Base-by-base conservation (phyloP, 2,113 vertebrate genomes). In the Thunnus thynnus region DNA sequence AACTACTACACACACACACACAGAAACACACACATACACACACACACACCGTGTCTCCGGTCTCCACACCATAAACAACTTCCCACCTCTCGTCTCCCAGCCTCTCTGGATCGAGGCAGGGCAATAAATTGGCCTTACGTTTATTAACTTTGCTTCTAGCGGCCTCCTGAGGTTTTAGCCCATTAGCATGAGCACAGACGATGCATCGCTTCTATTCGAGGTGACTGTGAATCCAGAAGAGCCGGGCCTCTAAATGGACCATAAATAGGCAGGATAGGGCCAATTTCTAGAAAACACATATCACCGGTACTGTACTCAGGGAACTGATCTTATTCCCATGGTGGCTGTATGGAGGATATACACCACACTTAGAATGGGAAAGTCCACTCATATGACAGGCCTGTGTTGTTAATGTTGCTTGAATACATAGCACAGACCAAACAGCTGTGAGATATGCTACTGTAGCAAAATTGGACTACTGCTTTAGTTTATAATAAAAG, bases 121-220 rank as follows among this genome's bases (percentile, higher is more conserved):
- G 70, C 80, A 71, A 78, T 86, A 92, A 87, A 91, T 90, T 85
- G 83, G 78, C 83, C 70, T 81, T 68, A 89, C 87, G 86, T 87
- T 90, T 89, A 91, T 86, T 92, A 84, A 73, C 75, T 82, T 88
- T 78, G 66, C 69, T 71, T 76, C 54, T 80, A 44, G 83, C 72
- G 50, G 4, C 77, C 83, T 81, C 78, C 70, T 41, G 91, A 92
- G 88, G 82, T 58, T 81, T 30, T 10, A 14, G 57, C 44, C 78
- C 71, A 89, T 91, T 91, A 91, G 84, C 86, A 74, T 85, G 41
- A 80, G 61, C 58, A 20, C 47, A 71, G 58, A 46, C 41, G 47
- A 76, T 55, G 41, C 58, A 9, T 18, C 27, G 30, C 20, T 67
- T 36, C 64, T 56, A 12, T 52, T 80, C 62, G 32, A 13, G 3